A percentile compares a stretch with the other conserved stretches of the same genome.
phyloP scores from a whole-genome alignment of 2,113 vertebrate genomes.

The Madoqua kirkii region DNA sequence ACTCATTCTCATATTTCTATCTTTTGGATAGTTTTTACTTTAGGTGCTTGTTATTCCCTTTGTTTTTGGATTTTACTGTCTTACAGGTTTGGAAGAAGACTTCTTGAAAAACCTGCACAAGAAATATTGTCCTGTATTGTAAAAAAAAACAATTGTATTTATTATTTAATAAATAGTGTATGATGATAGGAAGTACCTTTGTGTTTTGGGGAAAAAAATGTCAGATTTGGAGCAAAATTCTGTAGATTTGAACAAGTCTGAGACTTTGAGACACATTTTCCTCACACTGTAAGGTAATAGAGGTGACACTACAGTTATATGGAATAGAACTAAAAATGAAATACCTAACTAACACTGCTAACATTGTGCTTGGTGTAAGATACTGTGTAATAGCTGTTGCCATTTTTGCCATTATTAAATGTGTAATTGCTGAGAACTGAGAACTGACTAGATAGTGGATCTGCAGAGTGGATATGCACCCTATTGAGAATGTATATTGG shows the following conservation, averaged over 20 bases:
- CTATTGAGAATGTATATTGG: not conserved
- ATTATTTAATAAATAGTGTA: not conserved
- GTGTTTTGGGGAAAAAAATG: not conserved
- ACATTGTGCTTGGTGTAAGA: not conserved
- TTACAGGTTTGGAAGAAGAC: not conserved
- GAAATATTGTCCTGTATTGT: not conserved
- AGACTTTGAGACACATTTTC: not conserved
- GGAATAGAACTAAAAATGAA: not conserved
- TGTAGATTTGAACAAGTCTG: not conserved
- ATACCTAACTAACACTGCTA: not conserved
- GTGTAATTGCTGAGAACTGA: not conserved
- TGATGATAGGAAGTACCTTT: not conserved
- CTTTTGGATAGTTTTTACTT: not conserved
- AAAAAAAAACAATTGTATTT: not conserved
- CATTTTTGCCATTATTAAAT: not conserved
- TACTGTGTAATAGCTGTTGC: not conserved
- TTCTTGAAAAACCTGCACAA: not conserved
- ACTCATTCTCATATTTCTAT: not conserved
- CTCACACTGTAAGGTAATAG: not conserved
- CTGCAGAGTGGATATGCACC: not conserved
- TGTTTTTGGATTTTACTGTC: not conserved
- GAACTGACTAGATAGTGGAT: not conserved
- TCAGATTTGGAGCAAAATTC: not conserved
- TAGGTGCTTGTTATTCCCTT: not conserved
- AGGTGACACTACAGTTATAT: not conserved